phyloP scores from a whole-genome alignment of 2,888 invertebrate species.

The Phyllotreta cruciferae region DNA sequence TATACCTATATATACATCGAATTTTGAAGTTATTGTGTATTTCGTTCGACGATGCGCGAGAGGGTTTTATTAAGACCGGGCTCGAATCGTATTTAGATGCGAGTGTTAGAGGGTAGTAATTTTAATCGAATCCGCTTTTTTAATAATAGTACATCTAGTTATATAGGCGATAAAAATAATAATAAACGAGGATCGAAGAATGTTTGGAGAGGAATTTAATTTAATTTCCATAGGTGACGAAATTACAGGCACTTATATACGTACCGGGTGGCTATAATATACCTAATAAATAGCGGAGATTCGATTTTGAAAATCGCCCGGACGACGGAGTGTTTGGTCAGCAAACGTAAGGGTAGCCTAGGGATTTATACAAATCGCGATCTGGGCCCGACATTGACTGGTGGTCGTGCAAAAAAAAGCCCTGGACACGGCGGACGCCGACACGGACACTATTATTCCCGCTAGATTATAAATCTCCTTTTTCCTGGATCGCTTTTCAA shows the following conservation, averaged over 20 bases:
- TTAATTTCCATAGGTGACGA: too few relatives aligned
- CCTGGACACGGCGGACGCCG: slow-evolving; percentile 44
- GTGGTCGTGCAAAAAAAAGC: slow-evolving; percentile 52
- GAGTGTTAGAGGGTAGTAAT: too few relatives aligned
- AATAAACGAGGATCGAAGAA: too few relatives aligned
- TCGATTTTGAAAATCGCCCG: too few relatives aligned
- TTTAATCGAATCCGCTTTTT: too few relatives aligned
- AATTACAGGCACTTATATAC: too few relatives aligned
- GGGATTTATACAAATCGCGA: slow-evolving; percentile 53
- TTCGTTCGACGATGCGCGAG: slow-evolving; percentile 34
- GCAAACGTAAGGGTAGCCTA: slow-evolving; percentile 55
- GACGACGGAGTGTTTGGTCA: slow-evolving; percentile 37
- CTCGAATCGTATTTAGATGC: too few relatives aligned
- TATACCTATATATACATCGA: slow-evolving; percentile 50
- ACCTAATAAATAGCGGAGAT: too few relatives aligned
- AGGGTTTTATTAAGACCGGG: background rate
- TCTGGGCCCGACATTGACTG: slow-evolving; percentile 56
- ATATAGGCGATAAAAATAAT: too few relatives aligned
- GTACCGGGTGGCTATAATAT: too few relatives aligned
- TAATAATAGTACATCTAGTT: too few relatives aligned
- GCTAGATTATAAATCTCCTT: slow-evolving; percentile 50
- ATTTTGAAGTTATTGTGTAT: slow-evolving; percentile 54
- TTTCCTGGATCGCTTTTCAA: slow-evolving; percentile 42
- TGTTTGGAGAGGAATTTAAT: too few relatives aligned
- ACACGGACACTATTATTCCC: slow-evolving; percentile 53